Evolutionary conservation across 2,113 vertebrate genomes (phyloP).

Genomic region (Poeciliopsis occidentalis): DNA sequence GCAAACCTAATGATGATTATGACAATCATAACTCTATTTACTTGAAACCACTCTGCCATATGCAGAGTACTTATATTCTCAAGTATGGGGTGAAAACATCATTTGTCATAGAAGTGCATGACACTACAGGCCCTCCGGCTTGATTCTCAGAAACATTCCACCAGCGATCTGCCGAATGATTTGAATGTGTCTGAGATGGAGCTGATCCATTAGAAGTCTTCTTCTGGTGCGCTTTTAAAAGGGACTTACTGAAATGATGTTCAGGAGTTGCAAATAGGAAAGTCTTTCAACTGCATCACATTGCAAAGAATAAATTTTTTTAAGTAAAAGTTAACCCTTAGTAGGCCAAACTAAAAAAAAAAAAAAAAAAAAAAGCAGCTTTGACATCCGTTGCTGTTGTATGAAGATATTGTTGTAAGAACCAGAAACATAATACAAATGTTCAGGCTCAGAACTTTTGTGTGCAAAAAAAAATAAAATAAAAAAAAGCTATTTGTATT

Average conservation of each 20-base stretch:
- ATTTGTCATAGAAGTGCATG: conserved; percentile 70
- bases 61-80: conserved; percentile 37
- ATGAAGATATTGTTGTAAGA: too few species aligned
- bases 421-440: too few species aligned
- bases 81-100: conserved; percentile 41
- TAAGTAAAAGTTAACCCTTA: too few species aligned
- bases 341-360: too few species aligned
- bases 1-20: conserved; percentile 44
- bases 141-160: conserved; percentile 48
- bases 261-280: conserved; percentile 13
- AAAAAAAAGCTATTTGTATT: too few species aligned
- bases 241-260: conserved; percentile 44
- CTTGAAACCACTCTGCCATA: conserved; percentile 26
- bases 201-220: conserved; percentile 42
- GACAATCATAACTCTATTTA: conserved; percentile 52
- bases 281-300: too few species aligned
- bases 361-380: too few species aligned
- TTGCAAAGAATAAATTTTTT: too few species aligned
- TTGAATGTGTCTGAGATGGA: conserved; percentile 34
- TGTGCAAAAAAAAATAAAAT: too few species aligned
- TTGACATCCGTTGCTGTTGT: too few species aligned
- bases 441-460: too few species aligned
- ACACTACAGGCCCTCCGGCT: conserved; percentile 56
- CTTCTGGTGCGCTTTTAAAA: conserved; percentile 25
- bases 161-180: conserved; percentile 41